Percentiles rank a stretch among this genome's conserved stretches.
These are phyloP conservation scores for Chaetogeoica ovagalla DNA, from an alignment of 2,888 invertebrate species.

Conservation along the genomic window DNA sequence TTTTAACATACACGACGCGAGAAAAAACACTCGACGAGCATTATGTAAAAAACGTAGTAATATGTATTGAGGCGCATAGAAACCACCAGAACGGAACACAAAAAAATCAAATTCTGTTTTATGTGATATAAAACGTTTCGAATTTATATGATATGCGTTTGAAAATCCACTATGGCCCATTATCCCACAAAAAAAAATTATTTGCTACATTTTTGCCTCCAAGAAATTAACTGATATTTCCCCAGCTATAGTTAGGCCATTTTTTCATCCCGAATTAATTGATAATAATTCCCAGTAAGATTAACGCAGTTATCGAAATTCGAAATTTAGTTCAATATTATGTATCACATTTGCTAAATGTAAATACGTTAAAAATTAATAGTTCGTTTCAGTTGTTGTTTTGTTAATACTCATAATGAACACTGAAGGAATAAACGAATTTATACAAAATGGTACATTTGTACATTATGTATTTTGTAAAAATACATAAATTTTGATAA, in stretches of 20 bases:
- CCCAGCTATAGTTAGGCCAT: conserved; percentile 5
- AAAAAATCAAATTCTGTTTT: neutral
- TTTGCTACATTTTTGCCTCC: neutral
- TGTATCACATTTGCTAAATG: conserved; percentile 1
- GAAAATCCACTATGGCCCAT: conserved; percentile 2
- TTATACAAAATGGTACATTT: conserved; percentile 7
- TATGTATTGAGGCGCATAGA: neutral
- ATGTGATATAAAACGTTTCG: neutral
- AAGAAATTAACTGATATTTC: neutral
- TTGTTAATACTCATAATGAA: conserved; percentile 16
- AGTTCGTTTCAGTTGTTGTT: conserved; percentile 19
- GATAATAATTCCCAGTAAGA: neutral
- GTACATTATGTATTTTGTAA: neutral
- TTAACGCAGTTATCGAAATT: neutral
- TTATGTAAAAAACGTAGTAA: no score
- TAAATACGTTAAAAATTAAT: neutral
- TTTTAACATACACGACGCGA: no score
- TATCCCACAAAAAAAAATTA: conserved; percentile 4
- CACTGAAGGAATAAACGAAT: conserved; percentile 22
- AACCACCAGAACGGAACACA: neutral
- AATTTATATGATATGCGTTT: neutral
- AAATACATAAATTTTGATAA: no score
- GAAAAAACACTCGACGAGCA: no score
- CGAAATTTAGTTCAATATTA: conserved; percentile 10
- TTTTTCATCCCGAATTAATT: neutral